Percentiles rank a stretch among this genome's conserved stretches.
Conservation (phyloP, 2,888 invertebrate genomes). For the Catocala sponsa region DNA sequence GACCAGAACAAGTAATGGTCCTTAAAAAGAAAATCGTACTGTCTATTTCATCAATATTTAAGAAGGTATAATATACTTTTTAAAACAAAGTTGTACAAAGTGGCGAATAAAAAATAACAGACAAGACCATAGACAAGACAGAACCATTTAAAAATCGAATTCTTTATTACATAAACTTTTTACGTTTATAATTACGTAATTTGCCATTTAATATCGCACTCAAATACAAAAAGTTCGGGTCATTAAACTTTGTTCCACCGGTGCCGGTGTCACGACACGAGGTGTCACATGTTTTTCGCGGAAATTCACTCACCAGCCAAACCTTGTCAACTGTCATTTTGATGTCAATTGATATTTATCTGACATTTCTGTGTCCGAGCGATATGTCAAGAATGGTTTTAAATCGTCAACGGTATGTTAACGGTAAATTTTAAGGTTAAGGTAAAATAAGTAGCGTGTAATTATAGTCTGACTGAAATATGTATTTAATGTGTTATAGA, state of each 20-base stretch:
- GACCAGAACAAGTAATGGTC: too few relatives aligned
- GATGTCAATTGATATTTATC: slow-evolving; percentile 19
- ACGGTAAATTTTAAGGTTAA: slow-evolving; percentile 1
- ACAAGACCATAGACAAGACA: too few relatives aligned
- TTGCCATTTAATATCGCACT: not conserved
- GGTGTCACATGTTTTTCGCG: slow-evolving; percentile 27
- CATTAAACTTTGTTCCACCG: slow-evolving; percentile 16
- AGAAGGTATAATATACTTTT: too few relatives aligned
- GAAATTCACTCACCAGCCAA: slow-evolving; percentile 25
- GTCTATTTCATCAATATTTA: too few relatives aligned
- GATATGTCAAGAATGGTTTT: slow-evolving; percentile 24
- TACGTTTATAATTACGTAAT: too few relatives aligned
- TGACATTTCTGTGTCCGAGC: slow-evolving; percentile 29
- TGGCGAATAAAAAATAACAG: too few relatives aligned
- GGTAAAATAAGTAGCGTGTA: not conserved
- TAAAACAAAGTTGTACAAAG: too few relatives aligned
- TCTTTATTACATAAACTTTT: too few relatives aligned
- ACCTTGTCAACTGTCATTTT: slow-evolving; percentile 24
- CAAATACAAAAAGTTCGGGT: slow-evolving; percentile 6
- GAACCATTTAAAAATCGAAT: too few relatives aligned
- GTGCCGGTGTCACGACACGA: not conserved
- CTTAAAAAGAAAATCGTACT: too few relatives aligned
- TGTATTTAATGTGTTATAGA: not conserved
- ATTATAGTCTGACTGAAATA: not conserved
- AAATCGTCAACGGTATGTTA: slow-evolving; percentile 13